Base-by-base conservation (phyloP, 2,797 vertebrate species). In the Nyctalus aviator region DNA sequence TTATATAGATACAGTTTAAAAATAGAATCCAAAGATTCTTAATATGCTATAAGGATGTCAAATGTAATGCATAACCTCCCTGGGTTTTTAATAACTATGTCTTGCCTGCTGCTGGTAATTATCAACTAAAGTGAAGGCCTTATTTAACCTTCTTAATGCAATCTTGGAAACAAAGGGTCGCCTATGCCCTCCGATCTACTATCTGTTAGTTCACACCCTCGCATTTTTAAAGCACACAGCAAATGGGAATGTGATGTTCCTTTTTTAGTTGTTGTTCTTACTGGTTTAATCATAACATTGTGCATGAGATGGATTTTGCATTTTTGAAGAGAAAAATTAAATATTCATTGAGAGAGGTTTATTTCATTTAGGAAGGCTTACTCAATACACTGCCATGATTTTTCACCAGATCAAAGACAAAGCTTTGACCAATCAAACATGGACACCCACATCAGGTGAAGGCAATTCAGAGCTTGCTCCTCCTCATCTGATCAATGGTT, bases 281-380 rank as follows among this genome's bases (percentile, higher is more conserved):
- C 35, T 62, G 23, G 25, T 53, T 96, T 95, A 88, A 93, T 82
- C 48, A 59, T 48, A 91, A 59, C 32, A 66, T 44, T 62, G 18
- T 78, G 53, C 17, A 64, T 84, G 44, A 93, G 44, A 84, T 77
- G 14, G 4, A 85, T n/a, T 69, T 71, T 73, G 13, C 3, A 48
- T 73, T 86, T 78, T 79, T 90, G 57, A 86, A 79, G 66, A 77
- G 78, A 91, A 91, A 79, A 44, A 64, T 86, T 83, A 79, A 79
- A 41, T 93, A 88, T 77, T 92, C 57, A 72, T 62, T 62, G n/a
- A 85, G 6, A 71, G 5, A 59, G 3, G 75, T 90, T 85, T 93
- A 48, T 92, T 92, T 94, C 14, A 17, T 62, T 79, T 83, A 55
- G 55, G 30, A 88, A 48, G 9, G 59, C 64, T 94, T 78, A 90